Conservation (phyloP, 2,113 vertebrate genomes). For the Mormyrus iriodes region DNA sequence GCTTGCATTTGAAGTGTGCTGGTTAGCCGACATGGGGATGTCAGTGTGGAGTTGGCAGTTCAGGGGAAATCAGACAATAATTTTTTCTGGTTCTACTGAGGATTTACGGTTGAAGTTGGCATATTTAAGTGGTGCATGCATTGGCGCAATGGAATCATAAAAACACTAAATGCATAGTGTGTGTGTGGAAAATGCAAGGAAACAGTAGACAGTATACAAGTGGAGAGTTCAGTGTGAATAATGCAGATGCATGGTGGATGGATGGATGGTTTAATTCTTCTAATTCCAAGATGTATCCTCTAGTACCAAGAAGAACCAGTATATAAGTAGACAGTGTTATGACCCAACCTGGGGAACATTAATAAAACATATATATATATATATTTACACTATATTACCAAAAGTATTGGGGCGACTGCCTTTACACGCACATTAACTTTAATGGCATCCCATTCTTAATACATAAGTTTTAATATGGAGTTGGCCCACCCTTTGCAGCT, state of each 20-base stretch:
- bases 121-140: neutral
- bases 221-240: neutral
- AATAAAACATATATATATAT: no score
- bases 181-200: neutral
- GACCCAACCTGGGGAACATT: no score
- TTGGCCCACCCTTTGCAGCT: no score
- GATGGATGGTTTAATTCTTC: neutral
- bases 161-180: neutral
- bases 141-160: neutral
- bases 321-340: neutral
- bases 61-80: neutral
- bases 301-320: neutral
- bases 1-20: neutral
- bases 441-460: no score
- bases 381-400: no score
- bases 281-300: neutral
- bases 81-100: neutral
- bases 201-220: neutral
- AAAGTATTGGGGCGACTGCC: no score
- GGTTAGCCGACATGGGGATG: neutral
- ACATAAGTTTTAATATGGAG: no score
- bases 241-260: neutral
- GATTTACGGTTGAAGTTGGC: neutral
- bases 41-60: neutral
- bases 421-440: no score